phyloP scores from a whole-genome alignment of 2,113 vertebrate species.

The Sylvia atricapilla region DNA sequence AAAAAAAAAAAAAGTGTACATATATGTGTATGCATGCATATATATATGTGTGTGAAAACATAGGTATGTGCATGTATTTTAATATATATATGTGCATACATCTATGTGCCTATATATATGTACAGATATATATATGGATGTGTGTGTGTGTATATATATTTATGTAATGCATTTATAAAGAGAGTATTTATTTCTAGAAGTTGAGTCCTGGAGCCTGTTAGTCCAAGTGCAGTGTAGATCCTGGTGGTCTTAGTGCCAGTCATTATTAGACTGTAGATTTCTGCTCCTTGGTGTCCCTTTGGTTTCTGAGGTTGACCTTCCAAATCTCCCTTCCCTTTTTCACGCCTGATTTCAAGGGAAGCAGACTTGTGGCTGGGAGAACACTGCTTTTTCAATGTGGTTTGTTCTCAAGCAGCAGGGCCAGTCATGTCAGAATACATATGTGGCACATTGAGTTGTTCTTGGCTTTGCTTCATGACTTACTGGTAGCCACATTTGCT shows the following conservation, averaged over 20 bases:
- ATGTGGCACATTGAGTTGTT: neutral
- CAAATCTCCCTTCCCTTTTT: neutral
- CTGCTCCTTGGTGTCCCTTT: neutral
- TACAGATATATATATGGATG: neutral
- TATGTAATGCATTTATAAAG: neutral
- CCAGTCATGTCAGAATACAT: neutral
- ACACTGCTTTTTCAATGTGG: neutral
- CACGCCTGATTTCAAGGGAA: neutral
- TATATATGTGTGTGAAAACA: neutral
- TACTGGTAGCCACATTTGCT: neutral
- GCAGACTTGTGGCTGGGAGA: neutral
- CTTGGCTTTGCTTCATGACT: neutral
- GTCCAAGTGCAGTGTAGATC: neutral
- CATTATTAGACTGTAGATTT: neutral
- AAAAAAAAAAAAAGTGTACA: neutral
- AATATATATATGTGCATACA: neutral
- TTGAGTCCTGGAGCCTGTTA: neutral
- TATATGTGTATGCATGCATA: too few species aligned
- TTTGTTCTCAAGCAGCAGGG: neutral
- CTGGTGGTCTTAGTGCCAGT: neutral
- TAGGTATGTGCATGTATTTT: neutral
- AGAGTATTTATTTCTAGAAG: neutral
- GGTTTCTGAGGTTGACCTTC: slow-evolving; percentile 2
- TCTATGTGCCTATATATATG: neutral
- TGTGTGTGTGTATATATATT: neutral